Conservation (phyloP, 2,888 invertebrate species). For the Chalcosyrphus nemorum region DNA sequence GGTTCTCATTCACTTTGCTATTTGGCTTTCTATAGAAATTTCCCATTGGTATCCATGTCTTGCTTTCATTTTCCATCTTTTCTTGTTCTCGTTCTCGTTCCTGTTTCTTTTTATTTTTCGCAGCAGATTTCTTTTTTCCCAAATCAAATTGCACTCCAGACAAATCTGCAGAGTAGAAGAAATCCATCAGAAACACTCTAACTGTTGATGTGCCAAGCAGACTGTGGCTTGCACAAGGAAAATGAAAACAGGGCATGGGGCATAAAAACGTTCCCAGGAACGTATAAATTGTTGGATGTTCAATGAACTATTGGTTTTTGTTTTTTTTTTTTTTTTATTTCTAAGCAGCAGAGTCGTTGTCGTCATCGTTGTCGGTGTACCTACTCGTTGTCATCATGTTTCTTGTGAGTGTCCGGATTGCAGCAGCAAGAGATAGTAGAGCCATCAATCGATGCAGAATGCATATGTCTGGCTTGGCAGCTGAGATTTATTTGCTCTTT, state of each 20-base stretch:
- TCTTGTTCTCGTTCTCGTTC: not conserved
- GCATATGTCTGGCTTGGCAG: constrained; percentile 21
- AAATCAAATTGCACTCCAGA: constrained; percentile 53
- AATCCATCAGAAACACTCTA: constrained; percentile 42
- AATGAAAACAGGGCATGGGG: constrained; percentile 49
- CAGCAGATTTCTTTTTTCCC: constrained; percentile 24
- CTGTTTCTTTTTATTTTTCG: too few relatives aligned
- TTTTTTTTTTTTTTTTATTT: constrained; percentile 1
- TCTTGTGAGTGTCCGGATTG: constrained; percentile 34
- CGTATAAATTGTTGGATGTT: constrained; percentile 60
- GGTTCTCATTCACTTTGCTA: not conserved
- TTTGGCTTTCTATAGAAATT: not conserved
- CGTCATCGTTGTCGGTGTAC: constrained; percentile 10
- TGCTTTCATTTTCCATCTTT: constrained; percentile 39
- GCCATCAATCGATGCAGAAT: constrained; percentile 44
- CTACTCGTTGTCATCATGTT: constrained; percentile 12
- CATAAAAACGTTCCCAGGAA: constrained; percentile 38
- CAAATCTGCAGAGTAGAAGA: constrained; percentile 34
- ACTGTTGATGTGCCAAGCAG: not conserved
- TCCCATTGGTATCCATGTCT: constrained; percentile 5
- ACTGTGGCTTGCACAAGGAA: constrained; percentile 39
- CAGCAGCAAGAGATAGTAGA: constrained; percentile 41
- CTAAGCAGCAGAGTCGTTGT: not conserved
- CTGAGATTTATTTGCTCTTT: constrained; percentile 15
- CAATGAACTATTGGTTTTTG: constrained; percentile 60